These are phyloP conservation scores for Chelidonichthys spinosus DNA, from an alignment of 2,797 vertebrate genomes.

Conservation along the genomic window DNA sequence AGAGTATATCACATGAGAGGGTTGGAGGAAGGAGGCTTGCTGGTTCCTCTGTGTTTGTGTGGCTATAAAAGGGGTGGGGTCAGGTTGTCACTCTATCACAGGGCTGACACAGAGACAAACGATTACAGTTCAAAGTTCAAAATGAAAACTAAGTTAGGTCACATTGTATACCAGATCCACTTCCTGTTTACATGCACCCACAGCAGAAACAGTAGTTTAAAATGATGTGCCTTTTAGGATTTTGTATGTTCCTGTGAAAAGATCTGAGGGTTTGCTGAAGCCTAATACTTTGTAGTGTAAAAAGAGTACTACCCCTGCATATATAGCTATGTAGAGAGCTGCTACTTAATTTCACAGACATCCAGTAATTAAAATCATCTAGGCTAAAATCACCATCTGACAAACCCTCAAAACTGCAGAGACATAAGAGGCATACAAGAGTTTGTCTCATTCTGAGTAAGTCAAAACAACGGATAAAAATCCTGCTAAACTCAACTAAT, in stretches of 20 bases:
- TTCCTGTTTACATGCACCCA: constrained; percentile 52
- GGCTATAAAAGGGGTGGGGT: neutral
- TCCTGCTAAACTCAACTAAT: neutral
- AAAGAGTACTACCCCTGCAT: neutral
- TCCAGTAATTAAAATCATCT: neutral
- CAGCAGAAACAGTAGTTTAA: neutral
- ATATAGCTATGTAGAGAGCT: neutral
- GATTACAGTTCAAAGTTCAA: neutral
- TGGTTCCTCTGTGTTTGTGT: constrained; percentile 20
- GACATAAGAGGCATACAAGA: neutral
- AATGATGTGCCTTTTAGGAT: neutral
- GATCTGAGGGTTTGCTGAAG: neutral
- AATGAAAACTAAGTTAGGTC: neutral
- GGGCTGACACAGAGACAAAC: too few relatives aligned
- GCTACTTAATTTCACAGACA: neutral
- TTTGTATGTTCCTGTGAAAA: neutral
- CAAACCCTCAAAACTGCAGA: neutral
- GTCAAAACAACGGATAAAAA: constrained; percentile 2
- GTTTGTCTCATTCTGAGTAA: neutral
- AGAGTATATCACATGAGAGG: neutral
- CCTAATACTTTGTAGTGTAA: neutral
- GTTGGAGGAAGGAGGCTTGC: constrained; percentile 34
- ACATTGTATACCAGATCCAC: constrained; percentile 4
- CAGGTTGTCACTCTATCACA: too few relatives aligned
- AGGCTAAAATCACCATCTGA: neutral